phyloP scores from a whole-genome alignment of 2,113 vertebrate species.

The Melanerpes formicivorus region DNA sequence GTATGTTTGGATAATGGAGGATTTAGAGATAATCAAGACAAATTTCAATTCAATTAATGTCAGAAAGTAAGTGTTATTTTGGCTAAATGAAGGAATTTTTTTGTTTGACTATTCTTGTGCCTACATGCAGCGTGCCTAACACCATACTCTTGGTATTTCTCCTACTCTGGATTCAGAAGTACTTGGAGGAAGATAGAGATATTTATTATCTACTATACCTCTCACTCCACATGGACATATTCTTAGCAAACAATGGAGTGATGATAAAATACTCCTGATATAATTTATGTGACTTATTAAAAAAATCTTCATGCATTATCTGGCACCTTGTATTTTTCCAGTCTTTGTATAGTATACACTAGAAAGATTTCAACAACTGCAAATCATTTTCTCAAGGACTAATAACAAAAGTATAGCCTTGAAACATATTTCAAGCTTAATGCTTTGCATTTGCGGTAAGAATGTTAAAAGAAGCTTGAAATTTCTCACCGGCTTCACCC shows the following conservation, averaged over 20 bases:
- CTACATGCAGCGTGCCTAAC: background rate
- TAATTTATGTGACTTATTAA: background rate
- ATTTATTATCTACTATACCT: background rate
- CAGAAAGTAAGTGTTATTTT: conserved; percentile 17
- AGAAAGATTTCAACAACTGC: background rate
- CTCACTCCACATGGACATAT: background rate
- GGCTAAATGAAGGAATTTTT: background rate
- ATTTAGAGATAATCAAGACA: conserved; percentile 22
- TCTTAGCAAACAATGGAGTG: background rate
- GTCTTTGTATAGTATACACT: background rate
- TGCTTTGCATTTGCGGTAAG: background rate
- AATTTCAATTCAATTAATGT: conserved; percentile 28
- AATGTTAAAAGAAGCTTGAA: background rate
- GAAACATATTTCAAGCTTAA: background rate
- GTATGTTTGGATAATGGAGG: background rate
- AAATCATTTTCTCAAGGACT: background rate
- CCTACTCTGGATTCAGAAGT: background rate
- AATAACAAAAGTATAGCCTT: background rate
- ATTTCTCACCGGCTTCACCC: background rate
- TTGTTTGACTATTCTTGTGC: background rate
- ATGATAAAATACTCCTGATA: background rate
- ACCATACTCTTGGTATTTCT: background rate
- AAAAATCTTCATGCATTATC: background rate
- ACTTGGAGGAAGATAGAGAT: background rate
- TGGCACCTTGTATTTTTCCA: background rate